These are phyloP conservation scores for Epirrhoe alternata DNA, from an alignment of 2,888 invertebrate species.

Conservation along the genomic window DNA sequence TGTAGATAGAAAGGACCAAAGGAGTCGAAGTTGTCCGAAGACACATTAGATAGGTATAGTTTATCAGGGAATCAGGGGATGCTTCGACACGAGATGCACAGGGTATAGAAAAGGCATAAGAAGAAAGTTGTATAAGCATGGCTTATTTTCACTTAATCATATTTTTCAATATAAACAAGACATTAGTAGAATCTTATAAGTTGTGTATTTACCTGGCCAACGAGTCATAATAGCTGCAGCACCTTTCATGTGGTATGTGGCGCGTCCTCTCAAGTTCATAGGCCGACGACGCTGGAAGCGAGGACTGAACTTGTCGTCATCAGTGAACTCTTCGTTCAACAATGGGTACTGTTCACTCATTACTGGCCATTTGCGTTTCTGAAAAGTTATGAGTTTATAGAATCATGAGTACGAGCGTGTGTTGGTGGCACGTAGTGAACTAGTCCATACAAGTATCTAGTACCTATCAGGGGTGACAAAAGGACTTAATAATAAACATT, in stretches of 20 bases:
- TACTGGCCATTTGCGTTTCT: constrained; percentile 61
- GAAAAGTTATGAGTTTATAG: constrained; percentile 4
- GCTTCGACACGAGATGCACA: too few relatives aligned
- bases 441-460: background rate
- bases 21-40: too few relatives aligned
- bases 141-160: too few relatives aligned
- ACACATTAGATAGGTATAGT: background rate
- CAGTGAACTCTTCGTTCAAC: constrained; percentile 67
- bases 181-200: background rate
- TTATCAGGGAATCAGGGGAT: background rate
- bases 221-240: constrained; percentile 67
- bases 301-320: constrained; percentile 64
- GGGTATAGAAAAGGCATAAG: too few relatives aligned
- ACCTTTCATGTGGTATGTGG: constrained; percentile 63
- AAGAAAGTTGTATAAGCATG: too few relatives aligned
- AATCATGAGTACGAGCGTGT: background rate
- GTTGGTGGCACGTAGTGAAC: background rate
- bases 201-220: constrained; percentile 69
- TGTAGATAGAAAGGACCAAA: too few relatives aligned
- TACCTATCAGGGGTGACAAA: too few relatives aligned
- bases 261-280: constrained; percentile 53
- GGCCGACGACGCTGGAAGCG: constrained; percentile 55
- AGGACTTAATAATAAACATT: too few relatives aligned
- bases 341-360: constrained; percentile 76
- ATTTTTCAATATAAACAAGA: too few relatives aligned